Base-by-base conservation (phyloP, 1,140 invertebrate genomes). In the Zaprionus kolodkinae region DNA sequence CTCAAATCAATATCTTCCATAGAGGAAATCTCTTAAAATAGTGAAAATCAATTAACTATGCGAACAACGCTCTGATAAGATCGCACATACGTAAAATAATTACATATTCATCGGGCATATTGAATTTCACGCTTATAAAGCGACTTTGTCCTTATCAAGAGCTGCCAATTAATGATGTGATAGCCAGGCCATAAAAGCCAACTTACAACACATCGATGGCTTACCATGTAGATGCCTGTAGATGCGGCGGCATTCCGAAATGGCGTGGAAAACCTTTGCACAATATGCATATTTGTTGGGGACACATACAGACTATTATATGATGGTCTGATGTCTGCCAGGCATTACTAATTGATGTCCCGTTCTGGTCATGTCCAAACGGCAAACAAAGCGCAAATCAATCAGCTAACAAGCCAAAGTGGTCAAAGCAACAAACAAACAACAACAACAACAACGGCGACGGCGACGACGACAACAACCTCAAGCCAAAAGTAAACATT, bases 291-390 rank as follows among this genome's bases (percentile, higher is more conserved):
- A 87, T 83, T 87, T 87, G 80, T 30, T 2, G 21, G 21, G 21
- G 21, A 21, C 21, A 21, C 21, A 21, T 21, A 21, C 21, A 21
- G n/a, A n/a, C n/a, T n/a, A n/a, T n/a, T n/a, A n/a, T n/a, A n/a
- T n/a, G n/a, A n/a, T n/a, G n/a, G n/a, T n/a, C n/a, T n/a, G n/a
- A n/a, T 72, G 73, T 68, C 84, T 83, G 73, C 60, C 76, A 87
- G 84, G 83, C 83, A 80, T 87, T 87, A 88, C 84, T 88, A 88
- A 87, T 88, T 87, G 83, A 87, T 86, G 83, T 74, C 74, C 78
- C 84, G 71, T 78, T 71, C 76, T 76, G 82, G 62, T 72, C 78
- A 76, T 78, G 82, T 78, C 77, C 77, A 88, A 72, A 76, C 73
- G 76, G 80, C 83, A 88, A 87, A 83, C 84, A 84, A 87, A 83